Evolutionary conservation across 2,113 vertebrate species (phyloP), one percentile per base, ranked within the genome.

Genomic region (Paradisaea rubra): DNA sequence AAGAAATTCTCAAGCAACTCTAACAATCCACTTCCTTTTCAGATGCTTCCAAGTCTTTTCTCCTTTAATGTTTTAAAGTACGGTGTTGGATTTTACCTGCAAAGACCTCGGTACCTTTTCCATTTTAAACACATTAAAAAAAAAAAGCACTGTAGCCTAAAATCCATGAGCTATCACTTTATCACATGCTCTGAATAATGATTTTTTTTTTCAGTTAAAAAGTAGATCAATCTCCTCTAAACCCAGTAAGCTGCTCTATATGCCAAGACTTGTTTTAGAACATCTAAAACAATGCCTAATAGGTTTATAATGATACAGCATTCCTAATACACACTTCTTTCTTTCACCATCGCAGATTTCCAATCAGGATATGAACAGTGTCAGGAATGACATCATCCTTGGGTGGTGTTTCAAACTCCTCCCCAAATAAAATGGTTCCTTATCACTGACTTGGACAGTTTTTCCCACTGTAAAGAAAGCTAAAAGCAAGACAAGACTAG

Each of bases 21-120:
- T 95, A 97, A 97, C 97, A 97, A 97, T 97, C 96, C 94, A 97
- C 97, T 98, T 98, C 97, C 98, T 98, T 97, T 97, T 94, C 92
- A 97, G 95, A 94, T 86, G 94, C 95, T 94, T 97, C 97, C 94
- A 97, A 96, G 91, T 63, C 89, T 93, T 80, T 87, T 80, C n/a
- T 80, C 73, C 69, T 84, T 93, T 94, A n/a, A 93, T 91, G 66
- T 96, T 96, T 94, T 69, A 91, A 95, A 85, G 71, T 54, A 96
- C 22, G 2, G 44, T 3, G 13, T 57, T 70, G 81, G 89, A 95
- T 93, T 96, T 91, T 95, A 84, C 95, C 97, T 97, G 96, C 94
- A 95, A 82, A 84, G 96, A 47, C 63, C 86, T 76, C 4, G 7
- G 35, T 11, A 50, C 47, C 42, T 71, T 90, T 56, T 78, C 88